Evolutionary conservation across 2,888 invertebrate genomes (phyloP), one percentile per base, ranked within the genome.

Genomic region (Cabera pusaria): DNA sequence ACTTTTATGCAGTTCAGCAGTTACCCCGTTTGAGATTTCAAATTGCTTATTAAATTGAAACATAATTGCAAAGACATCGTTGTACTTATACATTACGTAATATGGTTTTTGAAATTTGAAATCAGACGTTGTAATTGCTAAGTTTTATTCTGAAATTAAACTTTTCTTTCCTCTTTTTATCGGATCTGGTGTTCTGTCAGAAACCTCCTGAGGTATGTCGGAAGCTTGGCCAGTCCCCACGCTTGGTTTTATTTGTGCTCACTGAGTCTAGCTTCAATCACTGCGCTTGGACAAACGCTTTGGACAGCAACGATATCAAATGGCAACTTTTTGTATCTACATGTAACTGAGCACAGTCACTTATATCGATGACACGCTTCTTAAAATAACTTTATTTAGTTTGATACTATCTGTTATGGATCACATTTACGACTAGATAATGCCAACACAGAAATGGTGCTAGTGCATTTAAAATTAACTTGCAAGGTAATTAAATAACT

Each of bases 181-280:
- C 73, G 87, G 87, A 82, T 75, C 85, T 79, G 84, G 75, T 82
- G 76, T 78, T 71, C 69, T 67, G 70, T 69, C 84, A 87, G 88
- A 88, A 87, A 87, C 72, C 83, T 88, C 53, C 74, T 88, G 80
- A 88, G 88, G 87, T 88, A 88, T 69, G 87, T 88, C 77, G 64
- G 68, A 65, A 60, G 84, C 83, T 86, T 84, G 68, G 69, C 74
- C 77, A 69, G 64, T 69, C 60, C 56, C 43, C 58, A 63, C 75
- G 74, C 74, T 71, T 60, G 71, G 39, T 78, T 78, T 66, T 71
- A 54, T 62, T 69, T 69, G 60, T 56, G 65, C 69, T 71, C 69
- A 75, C 83, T 75, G 67, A 56, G 64, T 69, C 66, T 64, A 65
- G 83, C 84, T 84, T 85, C 59, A 57, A 45, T 66, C 70, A 72